Percentiles rank a stretch among this genome's conserved stretches.
phyloP scores from a whole-genome alignment of 2,113 vertebrate species.

The Dolichallabes microphthalmus region DNA sequence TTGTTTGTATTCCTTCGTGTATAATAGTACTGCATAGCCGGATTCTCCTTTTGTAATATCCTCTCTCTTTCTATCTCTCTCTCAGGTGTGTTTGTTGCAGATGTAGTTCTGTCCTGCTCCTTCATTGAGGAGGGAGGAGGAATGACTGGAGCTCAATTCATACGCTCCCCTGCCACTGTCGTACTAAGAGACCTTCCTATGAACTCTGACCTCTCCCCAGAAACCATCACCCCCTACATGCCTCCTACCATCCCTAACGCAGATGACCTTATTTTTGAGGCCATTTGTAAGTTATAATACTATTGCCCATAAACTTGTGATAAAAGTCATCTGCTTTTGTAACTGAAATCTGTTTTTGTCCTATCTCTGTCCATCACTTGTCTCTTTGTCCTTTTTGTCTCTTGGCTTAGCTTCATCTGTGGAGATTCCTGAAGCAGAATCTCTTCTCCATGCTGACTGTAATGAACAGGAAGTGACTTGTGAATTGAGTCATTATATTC shows the following conservation, averaged over 20 bases:
- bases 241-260: constrained; percentile 55
- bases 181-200: constrained; percentile 71
- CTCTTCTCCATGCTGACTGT: constrained; percentile 78
- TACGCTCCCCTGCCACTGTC: constrained; percentile 68
- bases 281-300: constrained; percentile 66
- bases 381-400: not conserved
- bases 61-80: not conserved
- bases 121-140: constrained; percentile 67
- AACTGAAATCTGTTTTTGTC: not conserved
- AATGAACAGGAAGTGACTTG: constrained; percentile 74
- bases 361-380: not conserved
- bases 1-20: not conserved
- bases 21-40: not conserved
- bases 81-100: constrained; percentile 63
- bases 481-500: constrained; percentile 72
- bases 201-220: constrained; percentile 64
- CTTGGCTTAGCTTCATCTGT: constrained; percentile 60
- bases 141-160: constrained; percentile 50
- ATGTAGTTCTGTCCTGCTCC: constrained; percentile 75
- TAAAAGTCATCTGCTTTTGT: not conserved
- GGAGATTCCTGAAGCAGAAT: constrained; percentile 66
- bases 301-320: too few relatives aligned
- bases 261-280: constrained; percentile 73
- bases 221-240: constrained; percentile 72
- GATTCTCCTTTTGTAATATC: not conserved